Conservation (phyloP, 2,888 invertebrate species). For the Gerris lacustris region DNA sequence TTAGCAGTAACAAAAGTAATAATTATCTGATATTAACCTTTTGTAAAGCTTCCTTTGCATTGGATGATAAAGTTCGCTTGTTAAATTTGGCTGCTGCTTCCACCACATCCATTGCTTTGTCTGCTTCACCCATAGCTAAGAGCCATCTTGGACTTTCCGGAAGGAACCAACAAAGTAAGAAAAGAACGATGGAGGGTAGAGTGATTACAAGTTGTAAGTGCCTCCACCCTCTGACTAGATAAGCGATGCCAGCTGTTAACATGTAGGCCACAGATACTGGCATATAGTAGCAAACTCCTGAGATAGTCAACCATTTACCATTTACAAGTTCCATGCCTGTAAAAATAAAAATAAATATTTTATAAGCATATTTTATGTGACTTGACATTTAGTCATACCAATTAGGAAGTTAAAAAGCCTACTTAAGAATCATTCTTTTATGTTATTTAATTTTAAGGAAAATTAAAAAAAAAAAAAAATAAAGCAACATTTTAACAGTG, state of each 20-base stretch:
- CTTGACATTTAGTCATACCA: background rate
- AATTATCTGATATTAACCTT: slow-evolving; percentile 35
- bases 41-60: slow-evolving; percentile 55
- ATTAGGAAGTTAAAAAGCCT: no score
- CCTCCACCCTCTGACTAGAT: slow-evolving; percentile 58
- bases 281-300: slow-evolving; percentile 68
- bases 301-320: slow-evolving; percentile 65
- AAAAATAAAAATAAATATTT: slow-evolving; percentile 6
- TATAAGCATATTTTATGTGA: background rate
- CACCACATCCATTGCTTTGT: slow-evolving; percentile 53
- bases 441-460: background rate
- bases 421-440: background rate
- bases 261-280: slow-evolving; percentile 65
- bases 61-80: slow-evolving; percentile 49
- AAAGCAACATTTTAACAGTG: no score
- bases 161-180: slow-evolving; percentile 52
- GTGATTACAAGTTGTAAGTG: slow-evolving; percentile 59
- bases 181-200: slow-evolving; percentile 55
- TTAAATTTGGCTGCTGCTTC: slow-evolving; percentile 54
- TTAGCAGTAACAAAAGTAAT: no score
- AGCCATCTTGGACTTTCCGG: slow-evolving; percentile 74
- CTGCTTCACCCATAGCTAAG: slow-evolving; percentile 55
- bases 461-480: no score
- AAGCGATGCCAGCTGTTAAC: slow-evolving; percentile 57
- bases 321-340: slow-evolving; percentile 62